Evolutionary conservation across 2,888 invertebrate species (phyloP).

Genomic region (Synanthedon tipuliformis): DNA sequence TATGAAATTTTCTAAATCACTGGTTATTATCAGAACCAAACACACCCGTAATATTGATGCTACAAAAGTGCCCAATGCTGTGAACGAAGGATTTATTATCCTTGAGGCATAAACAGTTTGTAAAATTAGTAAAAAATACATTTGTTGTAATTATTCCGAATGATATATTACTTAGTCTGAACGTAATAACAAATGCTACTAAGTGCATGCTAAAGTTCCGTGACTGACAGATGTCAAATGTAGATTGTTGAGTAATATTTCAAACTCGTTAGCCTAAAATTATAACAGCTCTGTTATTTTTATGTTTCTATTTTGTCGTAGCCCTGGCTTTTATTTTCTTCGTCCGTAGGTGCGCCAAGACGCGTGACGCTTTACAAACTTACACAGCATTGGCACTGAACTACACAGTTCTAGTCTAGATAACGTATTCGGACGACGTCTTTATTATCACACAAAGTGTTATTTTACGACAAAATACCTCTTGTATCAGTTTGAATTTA

Average conservation of each 20-base stretch:
- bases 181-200: too few species aligned
- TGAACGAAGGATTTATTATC: too few species aligned
- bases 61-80: too few species aligned
- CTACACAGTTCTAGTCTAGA: slow-evolving; percentile 57
- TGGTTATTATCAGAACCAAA: too few species aligned
- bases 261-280: slow-evolving; percentile 28
- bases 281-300: slow-evolving; percentile 40
- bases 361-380: slow-evolving; percentile 56
- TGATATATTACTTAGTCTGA: too few species aligned
- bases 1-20: too few species aligned
- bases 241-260: slow-evolving; percentile 24
- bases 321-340: slow-evolving; percentile 54
- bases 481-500: too few species aligned
- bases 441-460: slow-evolving; percentile 14
- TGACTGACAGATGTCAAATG: slow-evolving; percentile 9
- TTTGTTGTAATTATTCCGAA: too few species aligned
- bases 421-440: slow-evolving; percentile 46
- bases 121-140: too few species aligned
- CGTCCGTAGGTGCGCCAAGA: slow-evolving; percentile 58
- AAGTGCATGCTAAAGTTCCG: too few species aligned
- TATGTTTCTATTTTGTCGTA: slow-evolving; percentile 49
- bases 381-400: slow-evolving; percentile 64
- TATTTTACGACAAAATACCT: background rate
- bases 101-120: too few species aligned
- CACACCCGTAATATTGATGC: too few species aligned